Evolutionary conservation across 2,797 vertebrate species (phyloP), one percentile per base, ranked within the genome.

Genomic region (Phyllotis vaccarum): DNA sequence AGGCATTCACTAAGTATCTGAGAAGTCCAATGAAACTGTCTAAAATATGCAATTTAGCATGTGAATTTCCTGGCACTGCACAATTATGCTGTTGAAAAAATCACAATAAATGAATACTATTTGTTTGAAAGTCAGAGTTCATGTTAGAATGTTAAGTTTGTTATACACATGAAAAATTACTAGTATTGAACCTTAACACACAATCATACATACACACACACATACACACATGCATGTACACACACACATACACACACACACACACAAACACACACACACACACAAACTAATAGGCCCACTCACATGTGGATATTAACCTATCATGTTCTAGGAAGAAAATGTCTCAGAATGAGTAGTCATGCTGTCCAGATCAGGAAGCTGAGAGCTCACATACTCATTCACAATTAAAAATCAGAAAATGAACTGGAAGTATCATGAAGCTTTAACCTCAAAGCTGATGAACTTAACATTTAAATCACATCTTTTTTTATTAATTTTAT

Each of bases 1-100:
- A 37, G 40, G 29, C 2, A 34, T 95, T 87, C 49, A 46, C 14
- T 72, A 96, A 96, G 43, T 66, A 62, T 49, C 24, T 56, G 34
- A 58, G 90, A 87, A 95, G 34, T 91, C 72, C 87, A 82, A 64
- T 16, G 46, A 17, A 95, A 88, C 27, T 85, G 27, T 80, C 70
- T 95, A 21, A 21, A 90, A 68, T 89, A 87, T 75, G 82, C 31
- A 89, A 19, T 80, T 90, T 89, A 54, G 60, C 22, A 85, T 72
- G 90, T 58, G n/a, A 87, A 17, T 27, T 93, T 93, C 86, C 52
- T 95, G 90, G n/a, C 14, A 82, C 46, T 66, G 31, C 6, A 87
- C 89, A 92, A 95, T 94, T 94, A 91, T 62, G 58, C 17, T 89
- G 29, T 83, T 95, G 85, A 34, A 85, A 85, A 95, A 72, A 89